Evolutionary conservation across 2,113 vertebrate species (phyloP).

Genomic region (human (Homo sapiens)): DNA sequence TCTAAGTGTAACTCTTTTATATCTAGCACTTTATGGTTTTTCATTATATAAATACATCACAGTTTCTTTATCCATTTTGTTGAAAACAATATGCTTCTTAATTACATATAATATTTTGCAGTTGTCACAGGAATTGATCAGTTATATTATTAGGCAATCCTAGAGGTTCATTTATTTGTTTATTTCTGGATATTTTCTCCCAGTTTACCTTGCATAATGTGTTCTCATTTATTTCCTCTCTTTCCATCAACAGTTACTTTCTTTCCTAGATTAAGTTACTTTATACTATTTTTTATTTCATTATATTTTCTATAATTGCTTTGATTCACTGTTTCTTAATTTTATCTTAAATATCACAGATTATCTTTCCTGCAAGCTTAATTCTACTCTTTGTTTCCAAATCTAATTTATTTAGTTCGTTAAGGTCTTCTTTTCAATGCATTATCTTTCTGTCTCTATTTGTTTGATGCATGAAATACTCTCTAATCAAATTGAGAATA

Average conservation of each 20-base stretch:
- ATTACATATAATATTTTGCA: background rate
- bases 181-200: background rate
- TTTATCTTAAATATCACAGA: background rate
- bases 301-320: background rate
- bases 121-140: background rate
- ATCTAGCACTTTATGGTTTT: background rate
- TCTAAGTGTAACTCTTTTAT: background rate
- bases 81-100: background rate
- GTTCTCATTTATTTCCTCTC: background rate
- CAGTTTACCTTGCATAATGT: background rate
- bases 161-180: background rate
- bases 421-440: background rate
- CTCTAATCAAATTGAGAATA: background rate
- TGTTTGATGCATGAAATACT: background rate
- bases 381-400: background rate
- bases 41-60: background rate
- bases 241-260: background rate
- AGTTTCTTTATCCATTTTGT: background rate
- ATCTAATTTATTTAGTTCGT: background rate
- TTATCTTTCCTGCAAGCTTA: background rate
- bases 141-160: background rate
- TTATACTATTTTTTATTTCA: background rate
- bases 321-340: background rate
- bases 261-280: background rate
- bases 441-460: slow-evolving; percentile 7